Evolutionary conservation across 2,113 vertebrate species (phyloP), one percentile per base, ranked within the genome.

Genomic region (Pygoscelis adeliae): DNA sequence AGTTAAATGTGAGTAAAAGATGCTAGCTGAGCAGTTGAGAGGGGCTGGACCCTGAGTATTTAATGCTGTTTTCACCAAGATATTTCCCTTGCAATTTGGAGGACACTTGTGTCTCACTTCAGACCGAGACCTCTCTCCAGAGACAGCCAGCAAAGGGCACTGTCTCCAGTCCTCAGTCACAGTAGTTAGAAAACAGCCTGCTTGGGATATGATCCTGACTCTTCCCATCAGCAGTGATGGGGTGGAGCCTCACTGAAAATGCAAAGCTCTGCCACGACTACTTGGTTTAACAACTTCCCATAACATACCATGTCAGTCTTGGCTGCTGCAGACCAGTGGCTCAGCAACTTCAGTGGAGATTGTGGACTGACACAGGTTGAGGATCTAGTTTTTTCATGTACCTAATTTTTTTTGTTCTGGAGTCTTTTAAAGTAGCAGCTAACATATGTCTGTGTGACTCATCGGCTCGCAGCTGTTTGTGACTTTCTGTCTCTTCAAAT

Each of bases 401-500:
- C 47, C n/a, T 81, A 21, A 19, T 20, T 17, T 85, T 46, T 46
- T 32, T 62, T 73, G 42, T 87, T 91, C 77, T 79, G 69, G 50
- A 74, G 42, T 59, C 61, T 82, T 91, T 74, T 78, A 46, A 78
- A 95, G 80, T 71, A 87, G 52, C 61, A 89, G 77, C 40, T 78
- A 59, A 53, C 66, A 46, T 63, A 81, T 1, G 38, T 78, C 55
- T 30, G 15, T 3, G 11, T 96, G 96, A 97, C 77, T 96, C 97
- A 96, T 21, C 1, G 1, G 42, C 93, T 93, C 7, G 6, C 91
- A 95, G 81, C 89, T 93, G 63, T 62, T 81, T 6, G 5, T 83
- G 62, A 38, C 87, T 83, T 81, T 92, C 16, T 91, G 72, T 81
- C 83, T 96, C 93, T 90, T 77, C 32, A 38, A 70, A 85, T 65